Evolutionary conservation across 2,113 vertebrate species (phyloP).

Genomic region (Megaceryle maxima): DNA sequence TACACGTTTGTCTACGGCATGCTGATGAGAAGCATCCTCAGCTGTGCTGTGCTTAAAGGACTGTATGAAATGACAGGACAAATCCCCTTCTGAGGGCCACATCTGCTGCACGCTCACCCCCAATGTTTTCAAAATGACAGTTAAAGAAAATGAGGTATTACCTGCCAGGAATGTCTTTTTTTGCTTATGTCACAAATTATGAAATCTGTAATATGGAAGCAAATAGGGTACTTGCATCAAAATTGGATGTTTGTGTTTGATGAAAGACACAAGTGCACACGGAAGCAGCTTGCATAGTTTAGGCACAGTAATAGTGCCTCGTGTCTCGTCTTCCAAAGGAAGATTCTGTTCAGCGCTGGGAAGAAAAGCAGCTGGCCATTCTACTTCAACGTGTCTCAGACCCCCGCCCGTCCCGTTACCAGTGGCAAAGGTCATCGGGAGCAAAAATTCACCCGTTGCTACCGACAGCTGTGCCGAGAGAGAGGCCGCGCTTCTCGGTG

Average conservation of each 20-base stretch:
- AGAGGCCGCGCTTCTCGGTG: neutral
- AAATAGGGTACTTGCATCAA: neutral
- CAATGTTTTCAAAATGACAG: neutral
- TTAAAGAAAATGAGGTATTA: neutral
- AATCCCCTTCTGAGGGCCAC: neutral
- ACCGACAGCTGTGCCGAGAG: neutral
- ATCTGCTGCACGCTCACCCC: neutral
- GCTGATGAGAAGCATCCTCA: neutral
- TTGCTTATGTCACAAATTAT: neutral
- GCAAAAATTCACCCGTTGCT: neutral
- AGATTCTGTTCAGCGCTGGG: neutral
- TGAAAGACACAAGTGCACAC: fast-evolving
- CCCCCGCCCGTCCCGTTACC: neutral
- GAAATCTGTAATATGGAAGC: neutral
- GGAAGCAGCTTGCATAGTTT: neutral
- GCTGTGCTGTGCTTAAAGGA: neutral
- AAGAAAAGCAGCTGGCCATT: neutral
- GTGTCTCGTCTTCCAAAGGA: fast-evolving
- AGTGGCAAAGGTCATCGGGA: neutral
- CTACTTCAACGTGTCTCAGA: neutral
- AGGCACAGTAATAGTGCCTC: fast-evolving
- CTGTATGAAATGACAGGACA: neutral
- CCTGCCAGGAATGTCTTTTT: neutral
- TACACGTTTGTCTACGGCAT: neutral
- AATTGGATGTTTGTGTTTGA: neutral